A percentile compares a stretch with the other conserved stretches of the same genome.
These are phyloP conservation scores for Ptilodon capucinus DNA, from an alignment of 2,888 invertebrate genomes.

Conservation along the genomic window DNA sequence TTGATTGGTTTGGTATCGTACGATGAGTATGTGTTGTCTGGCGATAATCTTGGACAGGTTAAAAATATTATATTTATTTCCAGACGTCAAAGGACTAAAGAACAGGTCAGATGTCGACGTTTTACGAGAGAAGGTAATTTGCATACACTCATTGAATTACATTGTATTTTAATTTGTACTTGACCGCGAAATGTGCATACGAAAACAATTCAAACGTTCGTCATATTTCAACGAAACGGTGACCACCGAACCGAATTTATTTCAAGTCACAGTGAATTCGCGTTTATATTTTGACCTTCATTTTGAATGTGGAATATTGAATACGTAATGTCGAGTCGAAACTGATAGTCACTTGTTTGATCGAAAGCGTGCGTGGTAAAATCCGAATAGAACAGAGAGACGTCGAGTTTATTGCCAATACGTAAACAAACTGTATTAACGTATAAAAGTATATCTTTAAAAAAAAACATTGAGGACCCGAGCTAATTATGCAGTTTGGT, in stretches of 20 bases:
- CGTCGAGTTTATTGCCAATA: too few species aligned
- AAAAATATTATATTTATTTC: conserved; percentile 23
- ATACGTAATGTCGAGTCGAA: conserved; percentile 7
- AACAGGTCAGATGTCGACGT: conserved; percentile 91
- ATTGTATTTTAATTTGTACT: conserved; percentile 13
- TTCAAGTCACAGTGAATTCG: conserved; percentile 19
- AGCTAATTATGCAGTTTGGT: too few species aligned
- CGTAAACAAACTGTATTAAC: too few species aligned
- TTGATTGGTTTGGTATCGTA: too few species aligned
- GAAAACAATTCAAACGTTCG: conserved; percentile 13
- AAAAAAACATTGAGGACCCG: too few species aligned
- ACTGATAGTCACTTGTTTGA: not conserved
- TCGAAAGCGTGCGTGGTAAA: not conserved
- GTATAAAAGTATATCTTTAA: too few species aligned
- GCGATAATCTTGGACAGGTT: too few species aligned
- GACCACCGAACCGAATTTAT: conserved; percentile 7
- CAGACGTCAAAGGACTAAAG: conserved; percentile 94
- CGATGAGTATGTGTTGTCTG: too few species aligned
- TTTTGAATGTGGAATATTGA: conserved; percentile 13
- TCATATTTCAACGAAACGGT: conserved; percentile 12
- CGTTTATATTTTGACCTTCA: conserved; percentile 21
- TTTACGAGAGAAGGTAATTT: conserved; percentile 92
- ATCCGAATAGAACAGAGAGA: too few species aligned
- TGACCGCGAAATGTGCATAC: conserved; percentile 17
- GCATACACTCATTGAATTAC: too few species aligned